Conservation (phyloP, 2,888 invertebrate species). For the Phoronis australis region DNA sequence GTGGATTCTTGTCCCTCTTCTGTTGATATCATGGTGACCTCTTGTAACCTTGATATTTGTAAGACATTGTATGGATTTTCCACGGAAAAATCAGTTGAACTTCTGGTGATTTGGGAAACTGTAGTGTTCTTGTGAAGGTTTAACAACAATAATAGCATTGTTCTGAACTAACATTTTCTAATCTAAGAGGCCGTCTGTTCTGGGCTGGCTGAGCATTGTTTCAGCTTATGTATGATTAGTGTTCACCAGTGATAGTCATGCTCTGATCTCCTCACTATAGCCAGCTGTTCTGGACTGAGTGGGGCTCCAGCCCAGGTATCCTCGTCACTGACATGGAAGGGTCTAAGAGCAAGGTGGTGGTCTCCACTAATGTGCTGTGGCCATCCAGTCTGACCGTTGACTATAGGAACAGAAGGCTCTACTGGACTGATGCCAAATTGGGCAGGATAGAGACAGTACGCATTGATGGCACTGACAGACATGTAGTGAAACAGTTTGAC, state of each 20-base stretch:
- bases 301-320: constrained; percentile 45
- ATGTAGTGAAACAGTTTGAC: constrained; percentile 20
- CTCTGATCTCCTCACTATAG: too few species aligned
- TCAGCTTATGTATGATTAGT: too few species aligned
- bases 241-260: too few species aligned
- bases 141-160: too few species aligned
- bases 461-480: constrained; percentile 25
- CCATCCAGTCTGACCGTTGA: constrained; percentile 74
- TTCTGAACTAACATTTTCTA: not conserved
- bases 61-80: too few species aligned
- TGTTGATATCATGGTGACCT: too few species aligned
- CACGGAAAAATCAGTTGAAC: too few species aligned
- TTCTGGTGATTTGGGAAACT: too few species aligned
- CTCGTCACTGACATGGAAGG: constrained; percentile 36
- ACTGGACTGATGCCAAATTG: constrained; percentile 76
- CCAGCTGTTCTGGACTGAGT: constrained; percentile 72
- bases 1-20: too few species aligned
- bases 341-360: constrained; percentile 19
- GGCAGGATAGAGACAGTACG: constrained; percentile 28
- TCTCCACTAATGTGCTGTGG: constrained; percentile 54
- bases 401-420: constrained; percentile 68
- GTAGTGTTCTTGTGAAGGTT: too few species aligned
- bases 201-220: too few species aligned
- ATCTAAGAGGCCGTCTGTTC: not conserved
- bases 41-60: too few species aligned